Evolutionary conservation across 2,797 vertebrate genomes (phyloP).

Genomic region (Myioborus miniatus): DNA sequence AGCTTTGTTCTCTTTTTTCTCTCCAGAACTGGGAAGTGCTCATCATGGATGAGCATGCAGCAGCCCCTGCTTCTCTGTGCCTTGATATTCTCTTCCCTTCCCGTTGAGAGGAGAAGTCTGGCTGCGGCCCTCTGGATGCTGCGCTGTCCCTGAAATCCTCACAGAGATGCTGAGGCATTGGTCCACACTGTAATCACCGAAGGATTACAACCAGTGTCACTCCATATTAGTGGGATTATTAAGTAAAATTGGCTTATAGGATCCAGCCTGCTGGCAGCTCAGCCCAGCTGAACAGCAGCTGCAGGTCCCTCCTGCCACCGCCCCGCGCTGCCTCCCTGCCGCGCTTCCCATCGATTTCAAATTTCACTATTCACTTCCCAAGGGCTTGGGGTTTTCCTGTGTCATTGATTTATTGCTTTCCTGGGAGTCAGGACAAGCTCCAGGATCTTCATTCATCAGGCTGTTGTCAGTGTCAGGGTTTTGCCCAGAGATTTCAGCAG

Average conservation of each 20-base stretch:
- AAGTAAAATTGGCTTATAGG: slow-evolving; percentile 63
- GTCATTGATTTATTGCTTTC: slow-evolving; percentile 44
- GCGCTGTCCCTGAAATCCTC: background rate
- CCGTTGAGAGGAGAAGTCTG: background rate
- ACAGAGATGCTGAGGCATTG: background rate
- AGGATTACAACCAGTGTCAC: slow-evolving; percentile 68
- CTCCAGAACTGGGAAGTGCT: background rate
- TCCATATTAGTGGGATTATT: slow-evolving; percentile 66
- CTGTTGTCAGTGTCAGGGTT: background rate
- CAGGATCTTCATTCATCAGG: slow-evolving; percentile 44
- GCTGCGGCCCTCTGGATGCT: background rate
- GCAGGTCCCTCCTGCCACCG: background rate
- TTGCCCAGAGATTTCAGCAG: background rate
- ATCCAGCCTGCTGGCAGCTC: slow-evolving; percentile 6
- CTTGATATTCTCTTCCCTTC: background rate
- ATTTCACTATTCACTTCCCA: slow-evolving; percentile 63
- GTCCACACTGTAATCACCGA: slow-evolving; percentile 22
- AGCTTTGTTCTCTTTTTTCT: background rate
- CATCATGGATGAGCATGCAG: background rate
- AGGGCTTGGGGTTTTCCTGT: slow-evolving; percentile 25
- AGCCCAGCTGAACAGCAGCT: slow-evolving; percentile 24
- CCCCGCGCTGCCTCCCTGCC: slow-evolving; percentile 43
- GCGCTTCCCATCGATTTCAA: slow-evolving; percentile 65
- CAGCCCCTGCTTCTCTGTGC: background rate
- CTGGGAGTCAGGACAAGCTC: slow-evolving; percentile 6